A percentile compares a stretch with the other conserved stretches of the same genome.
Conservation (phyloP, 23 tunicate species). For the Trididemnum nubilum region DNA sequence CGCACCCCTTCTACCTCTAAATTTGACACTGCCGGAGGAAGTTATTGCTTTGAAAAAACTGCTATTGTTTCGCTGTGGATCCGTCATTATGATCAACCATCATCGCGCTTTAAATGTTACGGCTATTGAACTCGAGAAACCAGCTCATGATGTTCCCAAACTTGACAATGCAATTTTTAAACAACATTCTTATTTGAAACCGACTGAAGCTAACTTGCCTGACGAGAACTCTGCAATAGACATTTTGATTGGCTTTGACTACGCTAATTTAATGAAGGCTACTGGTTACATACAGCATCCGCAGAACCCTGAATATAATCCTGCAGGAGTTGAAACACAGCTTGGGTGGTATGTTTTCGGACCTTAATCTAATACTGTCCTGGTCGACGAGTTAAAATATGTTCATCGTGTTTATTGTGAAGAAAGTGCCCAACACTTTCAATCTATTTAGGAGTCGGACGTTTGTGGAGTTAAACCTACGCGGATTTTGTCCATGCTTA, state of each 20-base stretch:
- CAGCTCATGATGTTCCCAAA: neutral
- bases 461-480: neutral
- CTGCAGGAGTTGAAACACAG: neutral
- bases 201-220: neutral
- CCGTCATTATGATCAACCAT: neutral
- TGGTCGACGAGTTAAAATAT: no score
- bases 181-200: neutral
- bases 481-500: neutral
- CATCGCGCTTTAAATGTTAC: neutral
- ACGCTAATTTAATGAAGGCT: neutral
- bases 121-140: neutral
- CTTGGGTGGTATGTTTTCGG: neutral
- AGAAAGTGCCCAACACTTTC: no score
- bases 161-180: neutral
- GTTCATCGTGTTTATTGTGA: no score
- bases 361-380: no score
- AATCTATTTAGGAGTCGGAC: neutral
- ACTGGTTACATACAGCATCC: neutral
- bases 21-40: neutral
- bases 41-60: neutral
- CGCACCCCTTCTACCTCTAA: neutral
- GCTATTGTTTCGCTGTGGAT: slow-evolving; percentile 4
- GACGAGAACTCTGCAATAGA: neutral
- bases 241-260: neutral
- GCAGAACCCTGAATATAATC: neutral